Percentiles rank a stretch among this genome's conserved stretches.
Evolutionary conservation across 2,888 invertebrate genomes (phyloP).

Genomic region (Oscheius sp.): DNA sequence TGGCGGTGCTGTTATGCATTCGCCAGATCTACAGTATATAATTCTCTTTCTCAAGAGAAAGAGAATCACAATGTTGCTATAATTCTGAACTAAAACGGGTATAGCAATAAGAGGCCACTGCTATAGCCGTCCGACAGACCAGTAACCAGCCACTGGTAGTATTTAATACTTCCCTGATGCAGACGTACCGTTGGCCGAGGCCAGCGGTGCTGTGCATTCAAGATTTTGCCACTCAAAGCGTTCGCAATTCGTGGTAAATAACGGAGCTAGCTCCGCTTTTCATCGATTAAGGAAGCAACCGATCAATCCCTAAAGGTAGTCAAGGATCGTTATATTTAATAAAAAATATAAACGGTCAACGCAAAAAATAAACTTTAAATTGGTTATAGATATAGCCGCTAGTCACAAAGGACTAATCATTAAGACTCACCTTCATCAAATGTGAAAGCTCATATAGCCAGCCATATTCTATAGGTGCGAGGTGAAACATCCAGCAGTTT

Average conservation of each 20-base stretch:
- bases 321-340: not conserved
- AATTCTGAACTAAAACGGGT: slow-evolving; percentile 19
- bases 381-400: no score
- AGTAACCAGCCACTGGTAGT: not conserved
- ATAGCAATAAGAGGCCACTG: not conserved
- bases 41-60: not conserved
- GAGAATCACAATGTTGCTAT: slow-evolving; percentile 2
- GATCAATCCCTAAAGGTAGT: slow-evolving; percentile 75
- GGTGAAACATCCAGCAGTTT: no score
- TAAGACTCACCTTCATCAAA: no score
- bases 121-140: not conserved
- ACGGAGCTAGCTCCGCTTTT: slow-evolving; percentile 75
- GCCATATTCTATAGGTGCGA: no score
- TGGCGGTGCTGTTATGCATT: no score
- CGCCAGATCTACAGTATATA: no score
- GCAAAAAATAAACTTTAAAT: not conserved
- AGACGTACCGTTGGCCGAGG: slow-evolving; percentile 69
- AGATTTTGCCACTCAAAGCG: slow-evolving; percentile 78
- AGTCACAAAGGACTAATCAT: no score
- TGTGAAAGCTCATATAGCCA: no score
- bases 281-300: slow-evolving; percentile 75
- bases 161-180: slow-evolving; percentile 73
- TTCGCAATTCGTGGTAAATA: slow-evolving; percentile 72
- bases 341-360: not conserved
- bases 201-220: slow-evolving; percentile 74